Percentiles rank a stretch among this genome's conserved stretches.
phyloP scores from a whole-genome alignment of 2,797 vertebrate genomes.

The Periophthalmus magnuspinnatus region DNA sequence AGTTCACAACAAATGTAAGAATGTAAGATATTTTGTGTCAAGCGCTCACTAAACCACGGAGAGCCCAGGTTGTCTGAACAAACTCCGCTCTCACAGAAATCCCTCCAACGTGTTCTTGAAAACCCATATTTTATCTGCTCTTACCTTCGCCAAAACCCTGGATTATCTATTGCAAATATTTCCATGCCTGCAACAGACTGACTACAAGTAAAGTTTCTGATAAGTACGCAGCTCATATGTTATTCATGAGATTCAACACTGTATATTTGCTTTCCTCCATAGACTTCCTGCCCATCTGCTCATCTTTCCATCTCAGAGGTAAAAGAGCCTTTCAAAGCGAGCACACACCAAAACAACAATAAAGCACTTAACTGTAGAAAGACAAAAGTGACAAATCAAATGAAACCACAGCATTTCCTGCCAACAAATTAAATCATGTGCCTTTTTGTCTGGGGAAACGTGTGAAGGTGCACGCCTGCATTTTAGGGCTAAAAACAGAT shows the following conservation, averaged over 20 bases:
- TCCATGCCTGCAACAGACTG: constrained; percentile 15
- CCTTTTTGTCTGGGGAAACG: constrained; percentile 21
- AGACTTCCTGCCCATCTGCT: constrained; percentile 61
- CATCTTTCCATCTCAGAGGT: constrained; percentile 73
- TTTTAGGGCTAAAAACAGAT: neutral
- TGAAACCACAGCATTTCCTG: constrained; percentile 55
- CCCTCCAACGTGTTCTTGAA: neutral
- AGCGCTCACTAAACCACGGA: neutral
- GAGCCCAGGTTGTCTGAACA: neutral
- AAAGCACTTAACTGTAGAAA: constrained; percentile 69
- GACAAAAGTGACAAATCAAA: constrained; percentile 69
- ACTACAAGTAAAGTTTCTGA: constrained; percentile 37
- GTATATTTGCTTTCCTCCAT: constrained; percentile 51
- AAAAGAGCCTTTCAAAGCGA: constrained; percentile 70
- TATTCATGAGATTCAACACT: constrained; percentile 75
- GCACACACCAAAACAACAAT: constrained; percentile 55
- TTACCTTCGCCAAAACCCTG: neutral
- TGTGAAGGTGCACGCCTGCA: neutral
- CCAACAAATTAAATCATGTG: constrained; percentile 62
- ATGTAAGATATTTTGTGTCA: neutral
- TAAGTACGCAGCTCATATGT: constrained; percentile 63
- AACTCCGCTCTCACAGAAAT: neutral
- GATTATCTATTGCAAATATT: constrained; percentile 13
- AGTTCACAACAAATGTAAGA: neutral
- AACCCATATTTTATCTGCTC: too few species aligned